Conservation (phyloP, 2,797 vertebrate species). For the Dicrostonyx torquatus region DNA sequence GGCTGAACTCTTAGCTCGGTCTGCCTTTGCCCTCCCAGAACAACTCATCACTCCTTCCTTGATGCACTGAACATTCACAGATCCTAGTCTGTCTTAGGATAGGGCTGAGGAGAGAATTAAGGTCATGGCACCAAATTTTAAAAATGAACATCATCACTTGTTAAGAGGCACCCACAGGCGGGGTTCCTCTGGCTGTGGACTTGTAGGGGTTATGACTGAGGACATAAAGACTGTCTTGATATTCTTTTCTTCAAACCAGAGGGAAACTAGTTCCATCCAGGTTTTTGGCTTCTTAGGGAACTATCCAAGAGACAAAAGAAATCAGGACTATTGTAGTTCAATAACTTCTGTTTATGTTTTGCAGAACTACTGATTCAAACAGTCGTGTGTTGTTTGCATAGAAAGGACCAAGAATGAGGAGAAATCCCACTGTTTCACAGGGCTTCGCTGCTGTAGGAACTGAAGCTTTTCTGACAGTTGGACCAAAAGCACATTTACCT, state of each 20-base stretch:
- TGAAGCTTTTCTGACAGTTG: constrained; percentile 7
- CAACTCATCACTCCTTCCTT: neutral
- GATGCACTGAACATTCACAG: neutral
- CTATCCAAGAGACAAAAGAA: neutral
- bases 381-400: neutral
- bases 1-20: neutral
- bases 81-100: neutral
- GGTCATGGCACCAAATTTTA: neutral
- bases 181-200: neutral
- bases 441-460: neutral
- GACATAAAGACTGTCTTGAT: neutral
- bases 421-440: neutral
- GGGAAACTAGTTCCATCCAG: neutral
- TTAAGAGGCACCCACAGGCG: neutral
- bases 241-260: neutral
- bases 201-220: neutral
- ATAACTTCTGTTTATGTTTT: neutral
- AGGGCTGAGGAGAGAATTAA: neutral
- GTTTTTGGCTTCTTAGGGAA: constrained; percentile 20
- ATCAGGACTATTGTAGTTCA: neutral
- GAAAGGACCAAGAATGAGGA: constrained; percentile 16
- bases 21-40: neutral
- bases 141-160: neutral
- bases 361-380: neutral
- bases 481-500: constrained; percentile 18